Evolutionary conservation across 1,140 invertebrate genomes (phyloP).

Genomic region (Drosophila setifemur): DNA sequence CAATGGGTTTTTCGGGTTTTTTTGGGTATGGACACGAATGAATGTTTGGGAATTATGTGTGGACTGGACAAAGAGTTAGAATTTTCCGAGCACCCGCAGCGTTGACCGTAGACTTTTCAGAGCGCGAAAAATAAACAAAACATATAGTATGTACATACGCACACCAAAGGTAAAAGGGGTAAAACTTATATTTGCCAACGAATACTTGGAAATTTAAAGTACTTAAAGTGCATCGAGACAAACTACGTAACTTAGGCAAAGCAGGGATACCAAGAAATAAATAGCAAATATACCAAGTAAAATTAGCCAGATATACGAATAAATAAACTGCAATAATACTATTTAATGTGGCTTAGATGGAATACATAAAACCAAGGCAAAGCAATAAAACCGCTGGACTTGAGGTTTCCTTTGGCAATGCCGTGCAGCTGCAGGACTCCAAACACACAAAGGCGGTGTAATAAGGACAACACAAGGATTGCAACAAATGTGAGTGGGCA

Average conservation of each 20-base stretch:
- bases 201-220: slow-evolving; percentile 22
- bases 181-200: slow-evolving; percentile 30
- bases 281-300: slow-evolving; percentile 1
- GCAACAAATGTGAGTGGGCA: not conserved
- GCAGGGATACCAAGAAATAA: slow-evolving; percentile 4
- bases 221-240: slow-evolving; percentile 13
- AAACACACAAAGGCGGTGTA: slow-evolving; percentile 10
- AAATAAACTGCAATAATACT: not conserved
- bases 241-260: slow-evolving; percentile 28
- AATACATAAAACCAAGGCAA: slow-evolving; percentile 9
- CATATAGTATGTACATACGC: not conserved
- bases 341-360: not conserved
- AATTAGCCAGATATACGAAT: not conserved
- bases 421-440: slow-evolving; percentile 1
- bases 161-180: slow-evolving; percentile 9
- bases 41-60: slow-evolving; percentile 5
- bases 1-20: too few species aligned
- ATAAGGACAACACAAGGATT: slow-evolving; percentile 20
- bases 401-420: not conserved
- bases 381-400: not conserved
- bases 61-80: not conserved
- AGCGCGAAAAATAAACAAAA: slow-evolving; percentile 31
- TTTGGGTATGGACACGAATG: slow-evolving; percentile 10
- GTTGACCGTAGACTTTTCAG: slow-evolving; percentile 31
- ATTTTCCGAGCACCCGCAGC: slow-evolving; percentile 17